phyloP scores from a whole-genome alignment of 2,888 invertebrate genomes.

The Drosophila affinis region DNA sequence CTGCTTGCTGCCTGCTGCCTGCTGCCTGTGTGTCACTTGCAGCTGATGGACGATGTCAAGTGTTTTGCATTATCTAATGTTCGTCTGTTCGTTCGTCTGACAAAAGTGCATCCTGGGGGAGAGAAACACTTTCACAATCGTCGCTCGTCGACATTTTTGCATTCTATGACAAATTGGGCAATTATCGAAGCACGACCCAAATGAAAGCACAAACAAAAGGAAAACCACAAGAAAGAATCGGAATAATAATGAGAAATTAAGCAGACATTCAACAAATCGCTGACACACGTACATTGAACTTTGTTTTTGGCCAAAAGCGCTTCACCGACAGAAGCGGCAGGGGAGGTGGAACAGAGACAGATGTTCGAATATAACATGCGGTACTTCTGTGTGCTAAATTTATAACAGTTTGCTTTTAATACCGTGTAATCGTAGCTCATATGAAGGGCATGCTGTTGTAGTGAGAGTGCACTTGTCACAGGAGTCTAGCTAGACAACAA shows the following conservation, averaged over 20 bases:
- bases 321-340: neutral
- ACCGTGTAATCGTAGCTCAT: neutral
- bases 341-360: neutral
- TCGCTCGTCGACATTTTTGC: constrained; percentile 18
- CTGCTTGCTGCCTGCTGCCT: neutral
- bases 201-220: constrained; percentile 17
- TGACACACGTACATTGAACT: constrained; percentile 71
- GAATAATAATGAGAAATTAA: constrained; percentile 11
- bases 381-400: constrained; percentile 67
- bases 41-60: constrained; percentile 80
- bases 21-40: constrained; percentile 1
- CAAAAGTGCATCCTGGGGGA: constrained; percentile 21
- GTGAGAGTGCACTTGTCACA: too few species aligned
- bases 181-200: constrained; percentile 58
- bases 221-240: constrained; percentile 19
- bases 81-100: constrained; percentile 11
- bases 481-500: too few species aligned
- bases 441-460: neutral
- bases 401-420: constrained; percentile 44
- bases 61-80: constrained; percentile 48
- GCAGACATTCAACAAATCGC: constrained; percentile 36
- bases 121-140: constrained; percentile 69
- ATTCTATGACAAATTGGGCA: constrained; percentile 63
- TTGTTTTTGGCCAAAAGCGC: constrained; percentile 43
- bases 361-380: constrained; percentile 47